Conservation (phyloP, 2,888 invertebrate genomes). For the Andrena fulva region DNA sequence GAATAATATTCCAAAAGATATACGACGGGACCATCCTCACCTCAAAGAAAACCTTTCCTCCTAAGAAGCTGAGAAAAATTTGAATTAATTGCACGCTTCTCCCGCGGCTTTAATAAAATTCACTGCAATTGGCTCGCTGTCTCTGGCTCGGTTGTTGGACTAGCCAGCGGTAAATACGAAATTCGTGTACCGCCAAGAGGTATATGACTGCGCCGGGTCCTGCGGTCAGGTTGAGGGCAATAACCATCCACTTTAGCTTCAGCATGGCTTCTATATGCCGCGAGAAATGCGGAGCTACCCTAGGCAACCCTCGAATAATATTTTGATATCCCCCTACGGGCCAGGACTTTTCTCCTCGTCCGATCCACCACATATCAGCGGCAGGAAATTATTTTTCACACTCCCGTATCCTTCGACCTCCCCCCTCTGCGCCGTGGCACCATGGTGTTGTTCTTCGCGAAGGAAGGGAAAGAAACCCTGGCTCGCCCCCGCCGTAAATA, state of each 20-base stretch:
- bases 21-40: too few relatives aligned
- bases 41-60: too few relatives aligned
- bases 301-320: conserved; percentile 81
- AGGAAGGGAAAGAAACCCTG: conserved; percentile 13
- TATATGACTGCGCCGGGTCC: conserved; percentile 21
- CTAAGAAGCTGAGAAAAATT: too few relatives aligned
- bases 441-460: conserved; percentile 12
- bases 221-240: conserved; percentile 66
- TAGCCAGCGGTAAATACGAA: conserved; percentile 50
- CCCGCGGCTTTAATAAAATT: neutral
- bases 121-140: neutral
- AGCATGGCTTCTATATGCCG: conserved; percentile 64
- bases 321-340: conserved; percentile 79
- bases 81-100: neutral
- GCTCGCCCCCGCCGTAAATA: neutral
- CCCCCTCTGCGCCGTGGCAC: conserved; percentile 30
- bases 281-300: conserved; percentile 74
- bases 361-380: conserved; percentile 78
- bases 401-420: conserved; percentile 66
- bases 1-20: too few relatives aligned
- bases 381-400: conserved; percentile 84
- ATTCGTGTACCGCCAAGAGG: conserved; percentile 44
- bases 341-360: conserved; percentile 68
- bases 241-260: conserved; percentile 70
- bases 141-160: conserved; percentile 5